Evolutionary conservation across 2,888 invertebrate species (phyloP).

Genomic region (Allophyes oxyacanthae): DNA sequence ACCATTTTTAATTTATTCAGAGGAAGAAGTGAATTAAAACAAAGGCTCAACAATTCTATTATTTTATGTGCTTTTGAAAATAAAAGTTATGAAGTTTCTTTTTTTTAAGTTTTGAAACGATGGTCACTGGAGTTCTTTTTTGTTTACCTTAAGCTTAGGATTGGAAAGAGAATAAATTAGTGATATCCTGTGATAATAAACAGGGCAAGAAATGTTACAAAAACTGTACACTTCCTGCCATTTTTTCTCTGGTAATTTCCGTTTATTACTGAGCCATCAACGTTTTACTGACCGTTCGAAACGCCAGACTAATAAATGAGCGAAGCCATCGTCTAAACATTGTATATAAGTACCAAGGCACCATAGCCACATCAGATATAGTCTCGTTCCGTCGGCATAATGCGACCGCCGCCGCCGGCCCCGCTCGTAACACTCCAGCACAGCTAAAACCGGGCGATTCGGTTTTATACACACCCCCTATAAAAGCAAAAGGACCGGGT

Average conservation of each 20-base stretch:
- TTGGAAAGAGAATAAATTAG: constrained; percentile 36
- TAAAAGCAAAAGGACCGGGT: constrained; percentile 89
- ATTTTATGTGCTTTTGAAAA: no score
- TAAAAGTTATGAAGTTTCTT: no score
- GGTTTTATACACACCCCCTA: constrained; percentile 89
- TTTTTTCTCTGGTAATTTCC: constrained; percentile 59
- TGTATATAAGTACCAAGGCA: constrained; percentile 80
- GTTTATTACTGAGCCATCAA: constrained; percentile 68
- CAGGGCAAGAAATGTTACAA: constrained; percentile 44
- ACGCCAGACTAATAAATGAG: constrained; percentile 73
- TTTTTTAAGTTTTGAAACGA: no score
- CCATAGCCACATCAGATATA: constrained; percentile 84
- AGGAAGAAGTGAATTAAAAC: no score
- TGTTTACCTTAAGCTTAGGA: no score
- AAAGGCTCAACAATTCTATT: no score
- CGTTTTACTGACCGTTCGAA: constrained; percentile 76
- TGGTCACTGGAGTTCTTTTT: no score
- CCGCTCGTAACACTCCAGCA: constrained; percentile 88
- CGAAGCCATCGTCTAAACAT: constrained; percentile 76
- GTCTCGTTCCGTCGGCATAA: constrained; percentile 79
- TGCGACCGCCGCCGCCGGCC: constrained; percentile 82
- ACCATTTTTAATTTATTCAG: no score
- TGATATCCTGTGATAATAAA: constrained; percentile 30
- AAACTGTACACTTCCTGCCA: constrained; percentile 39
- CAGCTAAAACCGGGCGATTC: constrained; percentile 89